Evolutionary conservation across 2,797 vertebrate genomes (phyloP), one percentile per base, ranked within the genome.

Genomic region (Danio kyathit): DNA sequence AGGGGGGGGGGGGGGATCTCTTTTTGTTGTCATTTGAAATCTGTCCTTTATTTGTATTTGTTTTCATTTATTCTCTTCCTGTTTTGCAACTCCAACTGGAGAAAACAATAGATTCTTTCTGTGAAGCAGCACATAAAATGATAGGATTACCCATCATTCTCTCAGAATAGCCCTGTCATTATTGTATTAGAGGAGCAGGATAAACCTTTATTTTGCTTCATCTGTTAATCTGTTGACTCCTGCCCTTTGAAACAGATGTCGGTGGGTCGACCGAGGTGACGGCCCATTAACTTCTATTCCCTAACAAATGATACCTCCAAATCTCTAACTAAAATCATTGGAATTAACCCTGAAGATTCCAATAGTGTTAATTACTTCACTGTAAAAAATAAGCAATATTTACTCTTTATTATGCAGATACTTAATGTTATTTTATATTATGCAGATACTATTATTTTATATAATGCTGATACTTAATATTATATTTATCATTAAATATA

Each of bases 61-160:
- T 17, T 76, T 11, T 13, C 29, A 17, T 61, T 4, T 17, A 7
- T 5, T 56, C 29, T 7, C 14, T 7, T 21, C 17, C 17, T 38
- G 3, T 38, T 43, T 63, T 61, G 17, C 21, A 46, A 14, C 0
- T 2, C 12, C 9, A 57, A 4, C 14, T 57, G 63, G 14, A n/a
- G 3, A 10, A 7, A 43, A 74, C 10, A 70, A 63, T 49, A 7
- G 10, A 74, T 70, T 66, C 11, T 19, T 79, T 7, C 56, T 75
- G 11, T 60, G 3, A 41, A 65, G 38, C n/a, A 6, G 64, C 74
- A 46, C 54, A 52, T 29, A 29, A 69, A 82, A 81, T 78, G 16
- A 67, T 43, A n/a, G 48, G 77, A 82, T 84, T 87, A 85, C 17
- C 72, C 73, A 40, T 66, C 59, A 71, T 80, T 59, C 67, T 61